Evolutionary conservation across 2,888 invertebrate genomes (phyloP).

Genomic region (Drosophila subquinaria): DNA sequence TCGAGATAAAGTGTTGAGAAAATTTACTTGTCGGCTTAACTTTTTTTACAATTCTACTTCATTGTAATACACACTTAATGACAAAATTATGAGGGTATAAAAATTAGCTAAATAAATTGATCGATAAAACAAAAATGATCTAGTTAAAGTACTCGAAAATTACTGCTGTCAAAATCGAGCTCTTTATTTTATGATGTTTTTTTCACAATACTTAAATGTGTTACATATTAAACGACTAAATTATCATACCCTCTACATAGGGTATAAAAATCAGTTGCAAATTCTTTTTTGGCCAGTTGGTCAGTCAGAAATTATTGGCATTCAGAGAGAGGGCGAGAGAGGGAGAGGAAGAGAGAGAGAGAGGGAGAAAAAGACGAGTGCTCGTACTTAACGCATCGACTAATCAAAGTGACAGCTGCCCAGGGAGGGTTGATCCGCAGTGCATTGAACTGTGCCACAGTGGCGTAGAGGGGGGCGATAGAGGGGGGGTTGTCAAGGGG

Average conservation of each 20-base stretch:
- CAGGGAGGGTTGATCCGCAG: constrained; percentile 16
- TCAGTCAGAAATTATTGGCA: constrained; percentile 24
- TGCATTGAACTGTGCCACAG: constrained; percentile 33
- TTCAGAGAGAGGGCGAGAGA: neutral
- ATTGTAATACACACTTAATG: too few species aligned
- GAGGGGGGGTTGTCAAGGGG: neutral
- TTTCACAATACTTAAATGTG: neutral
- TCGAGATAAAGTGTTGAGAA: too few species aligned
- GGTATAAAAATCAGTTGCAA: neutral
- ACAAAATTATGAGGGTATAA: too few species aligned
- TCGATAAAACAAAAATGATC: too few species aligned
- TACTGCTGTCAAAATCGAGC: too few species aligned
- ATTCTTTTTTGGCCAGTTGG: constrained; percentile 9
- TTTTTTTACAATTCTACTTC: too few species aligned
- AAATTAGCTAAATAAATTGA: too few species aligned
- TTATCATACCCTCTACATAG: neutral
- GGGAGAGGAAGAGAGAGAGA: neutral
- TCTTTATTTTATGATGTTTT: too few species aligned
- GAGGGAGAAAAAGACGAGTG: neutral
- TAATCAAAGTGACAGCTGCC: constrained; percentile 46
- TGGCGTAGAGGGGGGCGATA: neutral
- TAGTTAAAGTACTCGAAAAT: too few species aligned
- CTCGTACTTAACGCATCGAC: constrained; percentile 26
- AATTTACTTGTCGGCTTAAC: too few species aligned
- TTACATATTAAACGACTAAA: neutral